Evolutionary conservation across 2,888 invertebrate species (phyloP), one percentile per base, ranked within the genome.

Genomic region (Dryocosmus kuriphilus): DNA sequence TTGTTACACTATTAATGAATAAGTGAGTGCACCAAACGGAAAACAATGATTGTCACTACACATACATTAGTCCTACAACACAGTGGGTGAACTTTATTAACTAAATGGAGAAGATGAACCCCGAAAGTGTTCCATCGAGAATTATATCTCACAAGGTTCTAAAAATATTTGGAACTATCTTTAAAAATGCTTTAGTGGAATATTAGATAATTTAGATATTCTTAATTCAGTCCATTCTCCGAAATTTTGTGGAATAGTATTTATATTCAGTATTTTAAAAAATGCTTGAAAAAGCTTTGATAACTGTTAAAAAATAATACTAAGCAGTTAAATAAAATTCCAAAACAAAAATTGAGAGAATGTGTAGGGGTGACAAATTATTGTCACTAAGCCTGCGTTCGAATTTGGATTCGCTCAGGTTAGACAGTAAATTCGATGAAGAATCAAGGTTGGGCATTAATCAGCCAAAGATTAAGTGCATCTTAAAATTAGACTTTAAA

Each of bases 391-490:
- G 65, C 46, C 27, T 67, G 67, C 30, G 19, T 46, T 67, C 27
- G 67, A 67, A 46, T 67, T 67, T 67, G 27, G 27, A 67, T 67
- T 67, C 27, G 7, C 9, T 41, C 19, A 8, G 14, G 1, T 14
- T 41, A 46, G 19, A 63, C 24, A 65, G 75, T 22, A 32, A 46
- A 67, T 27, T 24, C 67, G 67, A 67, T 67, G 67, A 67, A 19
- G 30, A 67, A 79, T 51, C 71, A 32, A 75, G 75, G 35, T 78
- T 51, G 57, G 30, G 74, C 75, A 57, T 73, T 67, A 78, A 77
- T 75, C 61, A 80, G 75, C 78, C 80, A 80, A 80, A 79, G 79
- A 80, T 77, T 74, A 77, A 73, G 60, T 77, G 75, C 57, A 22
- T 35, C 60, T 77, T n/a, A 63, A 75, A 75, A 75, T 27, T 32